These are phyloP conservation scores for Orthosia cruda DNA, from an alignment of 2,888 invertebrate species.

Conservation along the genomic window DNA sequence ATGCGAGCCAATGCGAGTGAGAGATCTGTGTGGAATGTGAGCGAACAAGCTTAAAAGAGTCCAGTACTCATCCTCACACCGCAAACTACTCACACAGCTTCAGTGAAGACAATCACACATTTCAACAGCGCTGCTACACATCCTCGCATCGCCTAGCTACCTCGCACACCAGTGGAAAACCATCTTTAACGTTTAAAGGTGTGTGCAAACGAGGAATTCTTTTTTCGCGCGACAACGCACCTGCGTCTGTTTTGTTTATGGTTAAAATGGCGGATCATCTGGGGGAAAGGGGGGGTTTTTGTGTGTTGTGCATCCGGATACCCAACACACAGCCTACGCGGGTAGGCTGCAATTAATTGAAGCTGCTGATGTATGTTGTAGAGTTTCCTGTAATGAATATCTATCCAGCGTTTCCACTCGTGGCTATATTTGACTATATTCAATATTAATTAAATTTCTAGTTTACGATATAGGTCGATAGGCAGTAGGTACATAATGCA, in stretches of 20 bases:
- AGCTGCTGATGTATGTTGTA: conserved; percentile 23
- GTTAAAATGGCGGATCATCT: conserved; percentile 51
- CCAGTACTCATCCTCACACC: neutral
- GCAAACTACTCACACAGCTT: neutral
- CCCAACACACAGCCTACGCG: neutral
- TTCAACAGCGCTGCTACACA: neutral
- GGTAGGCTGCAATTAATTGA: conserved; percentile 17
- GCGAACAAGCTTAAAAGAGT: too few relatives aligned
- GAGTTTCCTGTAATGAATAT: neutral
- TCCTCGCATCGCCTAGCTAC: neutral
- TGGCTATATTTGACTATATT: neutral
- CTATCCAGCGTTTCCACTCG: neutral
- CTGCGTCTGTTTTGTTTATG: conserved; percentile 62
- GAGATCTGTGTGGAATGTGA: too few relatives aligned
- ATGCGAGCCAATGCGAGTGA: too few relatives aligned
- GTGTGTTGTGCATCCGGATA: conserved; percentile 29
- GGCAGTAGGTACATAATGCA: too few relatives aligned
- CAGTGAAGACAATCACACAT: neutral
- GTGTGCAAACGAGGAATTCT: conserved; percentile 50
- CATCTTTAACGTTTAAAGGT: conserved; percentile 32
- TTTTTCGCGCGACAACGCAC: conserved; percentile 60
- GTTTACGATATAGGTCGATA: neutral
- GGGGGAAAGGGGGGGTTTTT: neutral
- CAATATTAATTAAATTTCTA: too few relatives aligned
- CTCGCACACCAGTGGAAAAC: neutral